Conservation (phyloP, 1,140 invertebrate species). For the Papilio aristodemus region DNA sequence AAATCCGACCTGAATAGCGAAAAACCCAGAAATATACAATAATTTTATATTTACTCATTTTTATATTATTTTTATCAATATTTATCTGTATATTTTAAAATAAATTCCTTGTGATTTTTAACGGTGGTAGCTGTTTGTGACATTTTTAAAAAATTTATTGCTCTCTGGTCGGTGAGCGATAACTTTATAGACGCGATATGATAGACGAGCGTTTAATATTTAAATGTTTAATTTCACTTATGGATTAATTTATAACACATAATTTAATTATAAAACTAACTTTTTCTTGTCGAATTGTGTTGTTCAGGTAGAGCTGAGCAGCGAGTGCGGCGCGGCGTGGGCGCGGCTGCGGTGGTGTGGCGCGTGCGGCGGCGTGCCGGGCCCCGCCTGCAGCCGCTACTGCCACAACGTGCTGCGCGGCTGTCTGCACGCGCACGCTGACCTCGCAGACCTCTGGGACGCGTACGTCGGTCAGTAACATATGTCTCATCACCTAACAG, state of each 20-base stretch:
- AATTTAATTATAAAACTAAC: no score
- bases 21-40: background rate
- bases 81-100: no score
- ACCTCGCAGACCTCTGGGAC: slow-evolving; percentile 94
- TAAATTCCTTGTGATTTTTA: background rate
- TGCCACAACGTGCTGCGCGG: slow-evolving; percentile 95
- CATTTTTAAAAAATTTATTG: no score
- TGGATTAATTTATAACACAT: no score
- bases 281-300: no score
- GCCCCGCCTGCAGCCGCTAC: slow-evolving; percentile 91
- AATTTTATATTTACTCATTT: no score
- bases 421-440: slow-evolving; percentile 91
- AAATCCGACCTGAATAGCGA: background rate
- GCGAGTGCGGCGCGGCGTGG: slow-evolving; percentile 89
- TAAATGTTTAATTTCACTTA: no score
- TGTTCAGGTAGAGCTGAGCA: slow-evolving; percentile 79
- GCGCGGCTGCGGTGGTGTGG: slow-evolving; percentile 93
- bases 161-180: no score
- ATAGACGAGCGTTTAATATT: no score
- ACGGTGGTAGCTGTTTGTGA: no score
- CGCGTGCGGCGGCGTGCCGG: slow-evolving; percentile 88
- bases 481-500: slow-evolving; percentile 43
- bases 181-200: no score
- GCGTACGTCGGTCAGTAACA: slow-evolving; percentile 94
- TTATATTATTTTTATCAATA: no score